Conservation (phyloP, 2,888 invertebrate genomes). For the Chrysolina oricalcia region DNA sequence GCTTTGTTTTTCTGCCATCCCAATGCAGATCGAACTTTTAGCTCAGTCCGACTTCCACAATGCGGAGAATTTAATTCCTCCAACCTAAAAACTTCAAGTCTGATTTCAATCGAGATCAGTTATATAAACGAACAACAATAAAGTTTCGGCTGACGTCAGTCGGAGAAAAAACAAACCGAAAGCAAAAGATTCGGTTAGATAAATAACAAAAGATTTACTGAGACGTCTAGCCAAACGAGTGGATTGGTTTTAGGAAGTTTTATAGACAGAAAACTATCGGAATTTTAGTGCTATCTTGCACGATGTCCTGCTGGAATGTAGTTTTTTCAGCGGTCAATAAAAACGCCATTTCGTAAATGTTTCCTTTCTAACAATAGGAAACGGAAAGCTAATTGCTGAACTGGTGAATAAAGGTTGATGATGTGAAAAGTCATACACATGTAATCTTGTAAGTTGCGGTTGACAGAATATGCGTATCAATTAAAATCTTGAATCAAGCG, state of each 20-base stretch:
- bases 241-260: constrained; percentile 51
- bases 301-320: constrained; percentile 30
- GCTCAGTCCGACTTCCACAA: constrained; percentile 26
- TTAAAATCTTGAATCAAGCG: too few species aligned
- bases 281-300: constrained; percentile 40
- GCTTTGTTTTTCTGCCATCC: constrained; percentile 1
- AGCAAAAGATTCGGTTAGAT: constrained; percentile 58
- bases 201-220: constrained; percentile 62
- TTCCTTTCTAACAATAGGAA: constrained; percentile 26
- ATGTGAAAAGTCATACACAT: not conserved
- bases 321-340: constrained; percentile 38
- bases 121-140: constrained; percentile 42
- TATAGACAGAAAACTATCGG: constrained; percentile 45
- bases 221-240: constrained; percentile 56
- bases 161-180: constrained; percentile 40
- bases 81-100: constrained; percentile 37
- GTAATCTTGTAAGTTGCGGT: not conserved
- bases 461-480: too few species aligned
- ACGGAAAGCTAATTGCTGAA: not conserved
- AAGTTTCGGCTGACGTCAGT: constrained; percentile 41
- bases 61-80: constrained; percentile 39
- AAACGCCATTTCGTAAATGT: constrained; percentile 43
- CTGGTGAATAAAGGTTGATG: not conserved
- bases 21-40: constrained; percentile 14
- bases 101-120: constrained; percentile 41